A percentile compares a stretch with the other conserved stretches of the same genome.
Evolutionary conservation across 2,113 vertebrate species (phyloP).

Genomic region (Xiphophorus maculatus): DNA sequence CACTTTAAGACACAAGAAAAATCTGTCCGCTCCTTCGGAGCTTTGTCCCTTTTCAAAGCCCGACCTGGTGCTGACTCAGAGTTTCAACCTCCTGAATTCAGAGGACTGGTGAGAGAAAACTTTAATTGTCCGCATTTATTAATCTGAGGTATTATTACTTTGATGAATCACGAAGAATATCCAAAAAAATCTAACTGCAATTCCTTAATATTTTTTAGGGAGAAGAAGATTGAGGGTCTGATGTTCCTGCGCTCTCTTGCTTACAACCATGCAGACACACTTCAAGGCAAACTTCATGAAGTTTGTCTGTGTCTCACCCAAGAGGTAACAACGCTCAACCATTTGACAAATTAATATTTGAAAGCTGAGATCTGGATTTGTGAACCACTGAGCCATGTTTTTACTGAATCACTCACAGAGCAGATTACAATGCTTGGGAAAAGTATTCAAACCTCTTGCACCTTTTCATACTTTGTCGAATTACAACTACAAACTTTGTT

Average conservation of each 20-base stretch:
- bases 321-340: slow-evolving; percentile 82
- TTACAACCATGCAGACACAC: slow-evolving; percentile 84
- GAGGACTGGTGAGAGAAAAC: slow-evolving; percentile 87
- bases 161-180: neutral
- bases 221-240: slow-evolving; percentile 96
- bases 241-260: slow-evolving; percentile 86
- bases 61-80: slow-evolving; percentile 82
- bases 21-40: slow-evolving; percentile 79
- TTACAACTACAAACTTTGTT: too few species aligned
- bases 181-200: neutral
- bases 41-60: slow-evolving; percentile 86
- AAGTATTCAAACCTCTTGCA: too few species aligned
- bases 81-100: slow-evolving; percentile 83
- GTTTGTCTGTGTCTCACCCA: slow-evolving; percentile 87
- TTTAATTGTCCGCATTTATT: neutral
- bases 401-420: too few species aligned
- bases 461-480: too few species aligned
- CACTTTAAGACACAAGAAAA: slow-evolving; percentile 74
- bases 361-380: too few species aligned
- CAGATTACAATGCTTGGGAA: too few species aligned
- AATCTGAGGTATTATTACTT: neutral
- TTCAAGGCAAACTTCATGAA: slow-evolving; percentile 89
- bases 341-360: too few species aligned
- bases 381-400: too few species aligned
- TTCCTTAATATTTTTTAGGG: slow-evolving; percentile 74